Percentiles rank a stretch among this genome's conserved stretches.
These are phyloP conservation scores for Elephas maximus DNA, from an alignment of 2,113 vertebrate genomes.

Conservation along the genomic window DNA sequence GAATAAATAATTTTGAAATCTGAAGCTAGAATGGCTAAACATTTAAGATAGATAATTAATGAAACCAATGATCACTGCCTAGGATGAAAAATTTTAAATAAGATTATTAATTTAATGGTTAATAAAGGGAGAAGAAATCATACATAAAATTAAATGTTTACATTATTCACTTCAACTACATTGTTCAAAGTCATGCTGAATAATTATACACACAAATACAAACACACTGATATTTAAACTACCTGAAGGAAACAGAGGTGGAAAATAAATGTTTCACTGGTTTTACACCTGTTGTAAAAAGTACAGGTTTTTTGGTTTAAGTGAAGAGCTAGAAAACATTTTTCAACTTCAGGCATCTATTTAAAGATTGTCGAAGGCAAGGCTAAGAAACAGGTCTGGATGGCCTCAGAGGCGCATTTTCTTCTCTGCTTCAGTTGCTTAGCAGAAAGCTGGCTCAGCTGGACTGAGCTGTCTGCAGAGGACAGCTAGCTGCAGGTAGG, in stretches of 20 bases:
- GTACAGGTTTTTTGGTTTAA: slow-evolving; percentile 14
- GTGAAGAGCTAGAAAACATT: neutral
- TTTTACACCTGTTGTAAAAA: neutral
- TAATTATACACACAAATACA: neutral
- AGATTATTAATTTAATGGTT: neutral
- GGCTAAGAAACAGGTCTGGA: neutral
- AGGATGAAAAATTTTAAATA: neutral
- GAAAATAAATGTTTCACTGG: neutral
- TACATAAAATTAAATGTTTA: slow-evolving; percentile 27
- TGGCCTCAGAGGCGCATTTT: neutral
- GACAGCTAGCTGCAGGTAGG: neutral
- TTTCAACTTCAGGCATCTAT: neutral
- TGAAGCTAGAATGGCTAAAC: neutral
- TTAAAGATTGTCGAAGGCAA: neutral
- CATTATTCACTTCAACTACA: neutral
- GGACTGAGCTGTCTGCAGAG: neutral
- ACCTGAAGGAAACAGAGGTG: neutral
- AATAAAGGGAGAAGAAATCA: neutral
- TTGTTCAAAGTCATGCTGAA: neutral
- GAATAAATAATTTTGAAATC: slow-evolving; percentile 11
- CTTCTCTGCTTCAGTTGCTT: neutral
- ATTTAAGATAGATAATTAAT: slow-evolving; percentile 8
- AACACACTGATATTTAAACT: neutral
- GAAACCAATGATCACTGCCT: neutral
- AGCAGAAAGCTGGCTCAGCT: neutral